Conservation (phyloP, 2,797 vertebrate species). For the Myotis planiceps region DNA sequence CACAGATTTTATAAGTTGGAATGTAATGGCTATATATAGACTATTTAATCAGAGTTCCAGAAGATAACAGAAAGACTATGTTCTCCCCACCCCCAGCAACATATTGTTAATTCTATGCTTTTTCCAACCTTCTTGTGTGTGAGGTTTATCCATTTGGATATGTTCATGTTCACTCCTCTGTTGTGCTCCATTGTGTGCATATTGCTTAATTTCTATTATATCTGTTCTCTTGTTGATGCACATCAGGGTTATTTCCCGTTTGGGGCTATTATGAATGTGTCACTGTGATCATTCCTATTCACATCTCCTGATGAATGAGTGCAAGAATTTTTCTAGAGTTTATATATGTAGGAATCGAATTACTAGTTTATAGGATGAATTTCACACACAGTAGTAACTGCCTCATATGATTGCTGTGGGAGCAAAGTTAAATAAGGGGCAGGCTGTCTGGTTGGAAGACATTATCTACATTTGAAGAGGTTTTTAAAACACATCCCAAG, state of each 20-base stretch:
- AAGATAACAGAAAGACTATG: neutral
- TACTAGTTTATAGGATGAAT: neutral
- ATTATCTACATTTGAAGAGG: neutral
- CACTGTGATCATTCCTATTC: neutral
- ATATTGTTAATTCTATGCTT: neutral
- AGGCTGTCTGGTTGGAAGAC: neutral
- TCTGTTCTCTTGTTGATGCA: neutral
- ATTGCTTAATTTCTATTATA: neutral
- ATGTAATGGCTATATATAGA: neutral
- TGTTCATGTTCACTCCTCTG: neutral
- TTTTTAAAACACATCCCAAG: neutral
- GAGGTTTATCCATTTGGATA: neutral
- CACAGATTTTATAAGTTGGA: neutral
- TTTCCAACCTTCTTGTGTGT: neutral
- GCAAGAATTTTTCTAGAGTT: neutral
- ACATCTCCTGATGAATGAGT: neutral
- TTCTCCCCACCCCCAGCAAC: neutral
- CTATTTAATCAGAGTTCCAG: neutral
- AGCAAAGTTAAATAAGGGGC: neutral
- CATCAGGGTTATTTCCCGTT: neutral
- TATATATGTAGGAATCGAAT: neutral
- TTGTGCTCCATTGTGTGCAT: neutral
- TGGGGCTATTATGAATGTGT: neutral
- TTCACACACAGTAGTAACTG: neutral
- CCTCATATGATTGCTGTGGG: neutral